Evolutionary conservation across 2,888 invertebrate genomes (phyloP).

Genomic region (Litoditis marina): DNA sequence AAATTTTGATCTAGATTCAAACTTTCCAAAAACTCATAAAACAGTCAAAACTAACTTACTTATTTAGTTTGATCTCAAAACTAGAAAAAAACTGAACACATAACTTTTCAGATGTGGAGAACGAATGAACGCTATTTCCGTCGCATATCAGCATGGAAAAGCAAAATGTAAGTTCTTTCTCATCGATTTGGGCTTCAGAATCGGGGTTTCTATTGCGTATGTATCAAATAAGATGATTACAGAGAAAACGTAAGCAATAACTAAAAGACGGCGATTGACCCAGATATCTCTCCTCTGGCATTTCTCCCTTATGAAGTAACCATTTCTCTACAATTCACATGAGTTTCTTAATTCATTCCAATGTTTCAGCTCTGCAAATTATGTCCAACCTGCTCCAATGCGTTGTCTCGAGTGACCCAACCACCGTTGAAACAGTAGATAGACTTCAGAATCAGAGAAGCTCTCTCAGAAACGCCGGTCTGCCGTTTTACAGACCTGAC

Average conservation of each 20-base stretch:
- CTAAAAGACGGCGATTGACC: not conserved
- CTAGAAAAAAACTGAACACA: too few species aligned
- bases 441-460: constrained; percentile 19
- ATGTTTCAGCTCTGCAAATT: constrained; percentile 25
- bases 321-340: too few species aligned
- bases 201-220: not conserved
- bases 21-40: not conserved
- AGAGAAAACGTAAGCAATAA: not conserved
- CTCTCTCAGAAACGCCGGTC: constrained; percentile 24
- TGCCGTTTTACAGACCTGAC: constrained; percentile 39
- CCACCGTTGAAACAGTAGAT: constrained; percentile 24
- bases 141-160: constrained; percentile 39
- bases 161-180: constrained; percentile 23
- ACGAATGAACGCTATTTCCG: constrained; percentile 44
- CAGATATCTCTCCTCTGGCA: too few species aligned
- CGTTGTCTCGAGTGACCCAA: constrained; percentile 31
- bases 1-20: not conserved
- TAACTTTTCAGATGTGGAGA: constrained; percentile 39
- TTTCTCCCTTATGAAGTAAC: too few species aligned
- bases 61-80: too few species aligned
- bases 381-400: constrained; percentile 38
- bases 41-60: too few species aligned
- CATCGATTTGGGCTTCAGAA: not conserved
- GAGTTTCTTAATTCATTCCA: not conserved
- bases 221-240: too few species aligned